Conservation (phyloP, 2,113 vertebrate species). For the Pimephales promelas region DNA sequence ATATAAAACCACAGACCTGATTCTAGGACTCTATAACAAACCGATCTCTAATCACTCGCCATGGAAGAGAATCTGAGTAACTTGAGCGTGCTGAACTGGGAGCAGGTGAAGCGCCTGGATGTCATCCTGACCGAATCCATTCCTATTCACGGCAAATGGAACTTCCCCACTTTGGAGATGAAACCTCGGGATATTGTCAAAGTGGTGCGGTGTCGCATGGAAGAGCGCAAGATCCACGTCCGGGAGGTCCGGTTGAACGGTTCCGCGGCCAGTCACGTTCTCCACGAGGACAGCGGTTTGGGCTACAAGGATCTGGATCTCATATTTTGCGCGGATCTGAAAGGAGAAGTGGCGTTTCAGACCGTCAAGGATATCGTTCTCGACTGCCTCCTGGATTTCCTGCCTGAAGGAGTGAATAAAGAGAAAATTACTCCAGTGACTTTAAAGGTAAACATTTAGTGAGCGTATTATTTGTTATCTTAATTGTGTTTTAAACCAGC, state of each 20-base stretch:
- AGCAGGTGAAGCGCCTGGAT: slow-evolving; percentile 96
- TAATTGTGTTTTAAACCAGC: not conserved
- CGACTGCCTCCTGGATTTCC: slow-evolving; percentile 94
- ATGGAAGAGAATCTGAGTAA: slow-evolving; percentile 81
- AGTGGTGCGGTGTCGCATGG: slow-evolving; percentile 90
- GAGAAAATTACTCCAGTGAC: slow-evolving; percentile 95
- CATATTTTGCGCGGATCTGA: slow-evolving; percentile 94
- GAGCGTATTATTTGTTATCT: not conserved
- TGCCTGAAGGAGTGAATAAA: slow-evolving; percentile 97
- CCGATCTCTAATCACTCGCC: slow-evolving; percentile 36
- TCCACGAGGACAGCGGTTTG: slow-evolving; percentile 95
- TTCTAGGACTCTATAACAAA: not conserved
- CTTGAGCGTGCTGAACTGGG: slow-evolving; percentile 94
- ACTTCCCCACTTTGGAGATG: slow-evolving; percentile 96
- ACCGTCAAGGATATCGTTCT: slow-evolving; percentile 94
- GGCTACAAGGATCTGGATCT: slow-evolving; percentile 98
- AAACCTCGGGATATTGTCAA: slow-evolving; percentile 93
- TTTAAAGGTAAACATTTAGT: slow-evolving; percentile 84
- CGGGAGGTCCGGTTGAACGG: slow-evolving; percentile 95
- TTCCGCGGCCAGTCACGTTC: slow-evolving; percentile 94
- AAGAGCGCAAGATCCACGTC: slow-evolving; percentile 85
- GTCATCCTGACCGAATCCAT: slow-evolving; percentile 91
- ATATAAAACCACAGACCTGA: not conserved
- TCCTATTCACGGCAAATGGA: slow-evolving; percentile 96
- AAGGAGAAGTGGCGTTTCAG: slow-evolving; percentile 92